These are phyloP conservation scores for Pristionchus arcanus DNA, from an alignment of 2,888 invertebrate species.

Conservation along the genomic window DNA sequence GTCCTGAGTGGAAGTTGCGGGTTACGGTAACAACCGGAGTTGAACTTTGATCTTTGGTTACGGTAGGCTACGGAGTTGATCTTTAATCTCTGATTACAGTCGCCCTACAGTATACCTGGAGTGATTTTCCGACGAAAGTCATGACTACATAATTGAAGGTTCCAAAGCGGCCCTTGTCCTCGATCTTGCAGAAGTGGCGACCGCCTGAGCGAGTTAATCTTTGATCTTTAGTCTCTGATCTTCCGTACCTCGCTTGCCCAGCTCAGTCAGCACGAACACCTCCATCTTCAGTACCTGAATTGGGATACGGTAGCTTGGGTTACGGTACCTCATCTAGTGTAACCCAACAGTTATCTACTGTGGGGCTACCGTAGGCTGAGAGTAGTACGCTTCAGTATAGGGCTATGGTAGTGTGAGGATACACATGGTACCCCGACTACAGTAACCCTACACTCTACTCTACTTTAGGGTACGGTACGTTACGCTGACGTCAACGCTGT, in stretches of 20 bases:
- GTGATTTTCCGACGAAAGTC: constrained; percentile 74
- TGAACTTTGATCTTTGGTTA: not conserved
- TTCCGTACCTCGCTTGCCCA: constrained; percentile 67
- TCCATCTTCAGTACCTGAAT: constrained; percentile 76
- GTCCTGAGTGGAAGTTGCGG: not conserved
- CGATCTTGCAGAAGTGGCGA: constrained; percentile 32
- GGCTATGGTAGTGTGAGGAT: too few relatives aligned
- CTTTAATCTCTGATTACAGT: too few relatives aligned
- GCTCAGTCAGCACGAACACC: constrained; percentile 74
- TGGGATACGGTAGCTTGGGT: not conserved
- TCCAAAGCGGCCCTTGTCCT: constrained; percentile 68
- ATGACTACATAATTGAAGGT: constrained; percentile 77
- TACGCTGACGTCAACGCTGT: not conserved
- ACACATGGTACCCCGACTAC: too few relatives aligned
- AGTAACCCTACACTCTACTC: too few relatives aligned
- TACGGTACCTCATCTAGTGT: too few relatives aligned
- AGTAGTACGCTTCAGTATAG: too few relatives aligned
- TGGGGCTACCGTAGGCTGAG: too few relatives aligned
- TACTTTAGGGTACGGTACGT: not conserved
- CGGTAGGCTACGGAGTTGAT: too few relatives aligned
- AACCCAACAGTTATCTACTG: too few relatives aligned
- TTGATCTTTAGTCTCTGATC: constrained; percentile 64
- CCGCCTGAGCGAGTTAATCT: not conserved
- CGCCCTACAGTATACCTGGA: constrained; percentile 65
- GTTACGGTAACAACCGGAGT: not conserved